Evolutionary conservation across 2,113 vertebrate genomes (phyloP).

Genomic region (Microtus montanus): DNA sequence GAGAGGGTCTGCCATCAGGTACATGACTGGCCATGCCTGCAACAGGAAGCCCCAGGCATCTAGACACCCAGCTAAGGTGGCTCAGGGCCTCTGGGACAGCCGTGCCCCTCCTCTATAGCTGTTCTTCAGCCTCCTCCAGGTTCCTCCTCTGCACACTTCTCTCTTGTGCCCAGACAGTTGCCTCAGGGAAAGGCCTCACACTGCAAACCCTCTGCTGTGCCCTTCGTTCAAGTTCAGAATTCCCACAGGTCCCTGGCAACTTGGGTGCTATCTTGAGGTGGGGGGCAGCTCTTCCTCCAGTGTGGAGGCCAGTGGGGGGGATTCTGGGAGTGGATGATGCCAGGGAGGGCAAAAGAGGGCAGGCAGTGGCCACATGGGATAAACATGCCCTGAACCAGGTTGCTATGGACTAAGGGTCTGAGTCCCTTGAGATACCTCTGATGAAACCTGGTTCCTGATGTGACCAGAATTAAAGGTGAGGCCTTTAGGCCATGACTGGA

Average conservation of each 20-base stretch:
- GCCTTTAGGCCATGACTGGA: no score
- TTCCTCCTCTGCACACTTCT: neutral
- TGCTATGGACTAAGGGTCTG: neutral
- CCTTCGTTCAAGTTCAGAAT: neutral
- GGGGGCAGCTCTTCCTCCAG: neutral
- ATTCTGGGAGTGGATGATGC: no score
- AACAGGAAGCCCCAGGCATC: neutral
- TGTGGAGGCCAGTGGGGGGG: neutral
- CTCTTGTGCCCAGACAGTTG: neutral
- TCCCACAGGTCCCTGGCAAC: neutral
- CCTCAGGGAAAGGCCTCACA: neutral
- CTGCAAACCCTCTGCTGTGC: neutral
- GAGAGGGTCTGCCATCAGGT: neutral
- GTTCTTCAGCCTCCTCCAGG: neutral
- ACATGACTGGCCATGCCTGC: neutral
- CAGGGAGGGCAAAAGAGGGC: neutral
- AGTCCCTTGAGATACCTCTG: no score
- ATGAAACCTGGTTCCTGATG: neutral
- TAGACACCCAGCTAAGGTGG: neutral
- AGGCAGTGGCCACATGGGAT: neutral
- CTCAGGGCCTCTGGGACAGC: neutral
- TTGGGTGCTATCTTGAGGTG: neutral
- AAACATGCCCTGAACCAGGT: neutral
- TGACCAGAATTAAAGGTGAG: neutral
- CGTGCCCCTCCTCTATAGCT: neutral